Conservation (phyloP, 1,140 invertebrate species). For the Parapsyche elsis region DNA sequence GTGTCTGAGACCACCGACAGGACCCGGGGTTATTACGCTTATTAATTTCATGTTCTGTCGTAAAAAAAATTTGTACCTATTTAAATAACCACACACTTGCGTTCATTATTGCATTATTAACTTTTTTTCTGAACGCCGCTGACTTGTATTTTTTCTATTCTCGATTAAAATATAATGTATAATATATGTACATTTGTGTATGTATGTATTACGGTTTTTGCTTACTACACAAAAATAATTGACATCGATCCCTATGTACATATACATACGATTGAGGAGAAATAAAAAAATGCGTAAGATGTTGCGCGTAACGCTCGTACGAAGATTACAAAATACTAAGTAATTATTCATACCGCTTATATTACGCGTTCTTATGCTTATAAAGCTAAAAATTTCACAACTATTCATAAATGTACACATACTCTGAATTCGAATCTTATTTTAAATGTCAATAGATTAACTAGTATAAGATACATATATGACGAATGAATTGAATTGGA, state of each 20-base stretch:
- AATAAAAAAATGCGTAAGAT: too few species aligned
- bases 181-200: too few species aligned
- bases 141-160: background rate
- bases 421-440: too few species aligned
- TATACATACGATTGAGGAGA: background rate
- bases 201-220: background rate
- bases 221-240: constrained; percentile 19
- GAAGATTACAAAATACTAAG: too few species aligned
- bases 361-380: too few species aligned
- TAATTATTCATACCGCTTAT: too few species aligned
- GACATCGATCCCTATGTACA: background rate
- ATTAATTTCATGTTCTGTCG: background rate
- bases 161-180: background rate
- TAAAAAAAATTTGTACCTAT: constrained; percentile 13
- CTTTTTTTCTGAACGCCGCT: background rate
- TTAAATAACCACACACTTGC: constrained; percentile 21
- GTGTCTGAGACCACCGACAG: background rate
- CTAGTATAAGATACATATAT: too few species aligned
- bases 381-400: too few species aligned
- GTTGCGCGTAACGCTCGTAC: too few species aligned
- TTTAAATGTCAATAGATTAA: too few species aligned
- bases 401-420: too few species aligned
- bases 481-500: too few species aligned
- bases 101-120: constrained; percentile 21
- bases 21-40: background rate